Conservation (phyloP, 2,113 vertebrate species). For the Sigmodon hispidus region DNA sequence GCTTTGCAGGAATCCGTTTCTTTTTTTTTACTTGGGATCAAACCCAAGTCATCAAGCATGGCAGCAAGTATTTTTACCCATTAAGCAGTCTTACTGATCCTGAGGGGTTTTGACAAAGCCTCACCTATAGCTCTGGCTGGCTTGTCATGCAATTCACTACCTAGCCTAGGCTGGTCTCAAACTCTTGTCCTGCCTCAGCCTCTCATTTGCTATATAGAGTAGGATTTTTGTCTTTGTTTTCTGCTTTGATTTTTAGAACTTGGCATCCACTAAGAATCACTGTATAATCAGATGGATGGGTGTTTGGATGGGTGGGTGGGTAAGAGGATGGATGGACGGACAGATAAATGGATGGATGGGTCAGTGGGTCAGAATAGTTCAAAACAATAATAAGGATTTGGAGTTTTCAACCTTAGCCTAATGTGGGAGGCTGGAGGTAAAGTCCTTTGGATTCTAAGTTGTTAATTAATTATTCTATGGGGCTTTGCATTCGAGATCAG, state of each 20-base stretch:
- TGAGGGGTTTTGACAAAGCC: neutral
- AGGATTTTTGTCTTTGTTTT: neutral
- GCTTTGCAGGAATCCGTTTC: neutral
- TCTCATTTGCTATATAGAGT: neutral
- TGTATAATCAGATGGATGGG: neutral
- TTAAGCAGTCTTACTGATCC: neutral
- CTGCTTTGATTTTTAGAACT: neutral
- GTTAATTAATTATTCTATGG: neutral
- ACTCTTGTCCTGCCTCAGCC: neutral
- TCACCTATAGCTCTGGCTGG: neutral
- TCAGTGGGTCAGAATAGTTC: neutral
- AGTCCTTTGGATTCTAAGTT: neutral
- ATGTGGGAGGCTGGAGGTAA: neutral
- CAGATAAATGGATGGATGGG: neutral
- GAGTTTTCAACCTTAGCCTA: neutral
- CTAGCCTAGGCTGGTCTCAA: neutral
- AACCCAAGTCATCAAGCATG: neutral
- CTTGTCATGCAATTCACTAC: neutral
- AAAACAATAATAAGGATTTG: neutral
- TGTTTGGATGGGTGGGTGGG: neutral
- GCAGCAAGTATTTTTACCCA: neutral
- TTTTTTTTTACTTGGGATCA: neutral
- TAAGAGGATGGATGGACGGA: neutral
- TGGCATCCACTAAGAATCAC: neutral
- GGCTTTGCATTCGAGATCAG: neutral